phyloP scores from a whole-genome alignment of 2,888 invertebrate species.

The Drosophila atripex region DNA sequence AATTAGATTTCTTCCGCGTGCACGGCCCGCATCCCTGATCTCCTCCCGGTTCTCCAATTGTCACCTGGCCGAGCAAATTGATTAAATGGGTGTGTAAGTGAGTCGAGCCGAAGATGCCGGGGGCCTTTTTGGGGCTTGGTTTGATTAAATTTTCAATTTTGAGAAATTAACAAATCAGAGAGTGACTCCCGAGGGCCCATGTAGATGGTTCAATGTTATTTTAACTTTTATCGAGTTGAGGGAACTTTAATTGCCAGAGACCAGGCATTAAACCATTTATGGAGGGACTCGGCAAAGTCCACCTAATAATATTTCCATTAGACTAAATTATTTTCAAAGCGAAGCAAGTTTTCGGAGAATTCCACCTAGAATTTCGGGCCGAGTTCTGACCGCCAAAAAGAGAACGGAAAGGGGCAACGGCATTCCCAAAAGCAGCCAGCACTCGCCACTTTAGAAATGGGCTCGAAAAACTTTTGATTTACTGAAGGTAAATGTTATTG shows the following conservation, averaged over 20 bases:
- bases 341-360: conserved; percentile 7
- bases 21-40: conserved; percentile 2
- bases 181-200: conserved; percentile 6
- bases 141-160: conserved; percentile 34
- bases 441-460: conserved; percentile 44
- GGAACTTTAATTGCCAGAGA: not conserved
- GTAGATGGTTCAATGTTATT: conserved; percentile 7
- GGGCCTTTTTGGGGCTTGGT: not conserved
- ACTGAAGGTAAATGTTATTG: conserved; percentile 55
- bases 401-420: not conserved
- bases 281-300: not conserved
- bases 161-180: conserved; percentile 22
- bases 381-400: conserved; percentile 35
- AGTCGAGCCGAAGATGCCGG: not conserved
- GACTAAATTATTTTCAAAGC: conserved; percentile 19
- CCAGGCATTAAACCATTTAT: not conserved
- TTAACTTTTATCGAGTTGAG: not conserved
- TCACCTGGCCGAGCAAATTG: conserved; percentile 29
- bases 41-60: conserved; percentile 17
- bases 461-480: conserved; percentile 54
- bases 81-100: conserved; percentile 23
- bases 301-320: conserved; percentile 23
- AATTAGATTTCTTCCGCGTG: conserved; percentile 25
- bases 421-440: conserved; percentile 31
- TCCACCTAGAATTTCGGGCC: conserved; percentile 21